Evolutionary conservation across 2,113 vertebrate genomes (phyloP), one percentile per base, ranked within the genome.

Genomic region (Bubo bubo): DNA sequence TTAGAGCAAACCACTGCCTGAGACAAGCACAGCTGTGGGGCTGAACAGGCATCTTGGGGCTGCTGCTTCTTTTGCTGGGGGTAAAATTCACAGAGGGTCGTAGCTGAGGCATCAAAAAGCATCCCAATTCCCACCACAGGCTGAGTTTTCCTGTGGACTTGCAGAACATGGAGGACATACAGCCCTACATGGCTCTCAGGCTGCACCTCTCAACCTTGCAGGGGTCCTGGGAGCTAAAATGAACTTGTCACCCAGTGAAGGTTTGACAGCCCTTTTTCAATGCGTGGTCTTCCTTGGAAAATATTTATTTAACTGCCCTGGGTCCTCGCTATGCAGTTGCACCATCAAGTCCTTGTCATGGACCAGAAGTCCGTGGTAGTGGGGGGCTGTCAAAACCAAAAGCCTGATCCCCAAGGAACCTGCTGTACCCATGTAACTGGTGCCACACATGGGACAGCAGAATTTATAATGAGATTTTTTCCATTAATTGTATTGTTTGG

Each of bases 1-100:
- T 90, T 79, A 82, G 87, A 89, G 94, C 90, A 97, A 97, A 96
- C 94, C 56, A 55, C 55, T 77, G 96, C 85, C 95, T 30, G n/a
- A 92, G 84, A 86, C 70, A 37, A 11, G 47, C 56, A 43, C 11
- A 56, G 72, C 88, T 68, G 56, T 59, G 85, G 28, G 72, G 71
- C 10, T 63, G 58, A 71, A 86, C 2, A 53, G 41, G 52, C 76
- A 55, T 32, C 23, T 19, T 49, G 76, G 39, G 27, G 60, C 47
- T 82, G 68, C 39, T 71, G 43, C 62, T 91, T 19, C 26, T 88
- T 93, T 77, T 71, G 3, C 9, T 7, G 7, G 52, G 39, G 56
- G 19, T 58, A 41, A 74, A 91, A 89, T 39, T 75, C 49, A 30
- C 12, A 45, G 49, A 55, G 17, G 16, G 35, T 35, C 1, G 0